Percentiles rank a stretch among this genome's conserved stretches.
Evolutionary conservation across 2,888 invertebrate species (phyloP).

Genomic region (Catonia carolina): DNA sequence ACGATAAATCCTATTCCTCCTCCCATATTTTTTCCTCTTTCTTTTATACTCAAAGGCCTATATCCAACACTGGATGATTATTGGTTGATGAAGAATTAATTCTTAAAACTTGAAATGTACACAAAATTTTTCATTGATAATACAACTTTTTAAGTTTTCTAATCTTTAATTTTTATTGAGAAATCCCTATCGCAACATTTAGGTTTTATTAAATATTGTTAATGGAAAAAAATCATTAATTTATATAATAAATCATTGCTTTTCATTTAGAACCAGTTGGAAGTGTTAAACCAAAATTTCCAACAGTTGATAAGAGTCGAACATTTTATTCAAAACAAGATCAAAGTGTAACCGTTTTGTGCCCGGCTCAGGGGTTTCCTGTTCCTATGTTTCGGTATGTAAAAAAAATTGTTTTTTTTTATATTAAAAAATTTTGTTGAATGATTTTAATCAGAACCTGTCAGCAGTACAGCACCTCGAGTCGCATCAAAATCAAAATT

Average conservation of each 20-base stretch:
- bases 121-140: too few relatives aligned
- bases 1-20: too few relatives aligned
- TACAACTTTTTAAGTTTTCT: too few relatives aligned
- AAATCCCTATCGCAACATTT: background rate
- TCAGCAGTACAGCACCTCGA: slow-evolving; percentile 28
- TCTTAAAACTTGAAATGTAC: too few relatives aligned
- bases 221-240: background rate
- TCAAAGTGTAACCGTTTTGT: slow-evolving; percentile 55
- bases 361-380: slow-evolving; percentile 66
- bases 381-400: slow-evolving; percentile 51
- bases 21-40: too few relatives aligned
- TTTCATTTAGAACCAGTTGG: slow-evolving; percentile 35
- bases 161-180: too few relatives aligned
- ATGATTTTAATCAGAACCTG: slow-evolving; percentile 21
- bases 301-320: slow-evolving; percentile 31
- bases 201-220: too few relatives aligned
- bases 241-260: background rate
- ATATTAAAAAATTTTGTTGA: background rate
- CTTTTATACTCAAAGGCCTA: too few relatives aligned
- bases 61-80: too few relatives aligned
- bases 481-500: slow-evolving; percentile 19
- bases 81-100: too few relatives aligned
- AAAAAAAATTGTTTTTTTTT: too few relatives aligned
- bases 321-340: slow-evolving; percentile 33
- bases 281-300: slow-evolving; percentile 46